These are phyloP conservation scores for Agelastica alni DNA, from an alignment of 2,888 invertebrate genomes.

Conservation along the genomic window DNA sequence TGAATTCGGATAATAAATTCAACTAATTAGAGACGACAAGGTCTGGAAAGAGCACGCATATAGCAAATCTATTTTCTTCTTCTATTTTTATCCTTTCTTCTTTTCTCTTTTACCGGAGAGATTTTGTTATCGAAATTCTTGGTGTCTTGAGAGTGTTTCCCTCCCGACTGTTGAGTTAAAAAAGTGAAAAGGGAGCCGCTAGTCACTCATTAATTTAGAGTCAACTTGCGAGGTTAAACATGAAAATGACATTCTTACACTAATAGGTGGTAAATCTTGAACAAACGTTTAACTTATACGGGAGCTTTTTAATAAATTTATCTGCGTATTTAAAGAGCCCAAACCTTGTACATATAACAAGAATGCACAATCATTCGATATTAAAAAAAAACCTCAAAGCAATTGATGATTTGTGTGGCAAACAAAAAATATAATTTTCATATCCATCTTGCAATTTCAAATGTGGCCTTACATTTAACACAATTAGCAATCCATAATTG, in stretches of 20 bases:
- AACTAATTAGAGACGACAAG: conserved; percentile 6
- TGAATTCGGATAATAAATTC: conserved; percentile 6
- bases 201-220: conserved; percentile 14
- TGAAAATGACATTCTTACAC: conserved; percentile 15
- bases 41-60: neutral
- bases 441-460: too few species aligned
- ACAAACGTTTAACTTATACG: neutral
- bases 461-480: too few species aligned
- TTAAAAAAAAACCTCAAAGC: too few species aligned
- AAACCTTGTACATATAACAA: too few species aligned
- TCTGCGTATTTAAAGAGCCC: too few species aligned
- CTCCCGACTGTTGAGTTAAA: conserved; percentile 8
- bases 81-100: too few species aligned
- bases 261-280: conserved; percentile 5
- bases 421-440: too few species aligned
- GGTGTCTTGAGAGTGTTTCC: conserved; percentile 10
- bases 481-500: too few species aligned
- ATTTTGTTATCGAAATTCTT: conserved; percentile 14
- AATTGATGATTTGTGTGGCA: too few species aligned
- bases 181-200: conserved; percentile 12
- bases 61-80: conserved; percentile 2
- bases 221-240: conserved; percentile 12
- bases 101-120: too few species aligned
- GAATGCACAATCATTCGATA: too few species aligned
- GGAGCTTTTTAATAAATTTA: too few species aligned